phyloP scores from a whole-genome alignment of 2,797 vertebrate species.

The Odontamblyopus lacepedii region DNA sequence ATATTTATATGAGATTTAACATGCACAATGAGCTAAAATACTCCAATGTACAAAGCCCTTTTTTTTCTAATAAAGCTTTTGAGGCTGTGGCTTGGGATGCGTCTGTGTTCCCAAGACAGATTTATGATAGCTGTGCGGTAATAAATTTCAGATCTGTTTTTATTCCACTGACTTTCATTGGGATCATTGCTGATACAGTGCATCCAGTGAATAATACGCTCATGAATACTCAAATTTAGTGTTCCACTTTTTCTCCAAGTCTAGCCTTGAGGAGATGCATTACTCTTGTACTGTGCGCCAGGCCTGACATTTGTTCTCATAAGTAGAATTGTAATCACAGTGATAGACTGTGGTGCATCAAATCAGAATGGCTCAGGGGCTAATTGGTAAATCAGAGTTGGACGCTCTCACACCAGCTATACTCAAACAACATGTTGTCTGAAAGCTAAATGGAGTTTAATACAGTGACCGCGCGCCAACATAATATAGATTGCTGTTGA shows the following conservation, averaged over 20 bases:
- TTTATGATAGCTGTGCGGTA: conserved; percentile 69
- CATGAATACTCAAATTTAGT: conserved; percentile 70
- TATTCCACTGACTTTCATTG: conserved; percentile 71
- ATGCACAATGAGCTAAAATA: conserved; percentile 71
- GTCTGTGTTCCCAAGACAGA: conserved; percentile 66
- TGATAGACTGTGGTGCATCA: conserved; percentile 49
- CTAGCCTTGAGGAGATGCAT: conserved; percentile 44
- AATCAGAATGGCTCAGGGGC: conserved; percentile 49
- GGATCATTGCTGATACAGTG: conserved; percentile 69
- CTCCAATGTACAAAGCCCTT: conserved; percentile 66
- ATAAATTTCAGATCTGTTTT: conserved; percentile 76
- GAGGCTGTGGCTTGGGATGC: conserved; percentile 63
- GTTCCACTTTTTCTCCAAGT: conserved; percentile 42
- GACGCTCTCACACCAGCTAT: conserved; percentile 26
- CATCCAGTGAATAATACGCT: conserved; percentile 60
- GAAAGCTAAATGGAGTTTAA: not conserved
- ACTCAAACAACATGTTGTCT: conserved; percentile 12
- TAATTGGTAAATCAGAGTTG: conserved; percentile 58
- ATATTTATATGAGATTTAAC: conserved; percentile 79
- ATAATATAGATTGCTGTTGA: not conserved
- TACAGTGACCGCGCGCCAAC: not conserved
- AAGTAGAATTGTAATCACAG: conserved; percentile 48
- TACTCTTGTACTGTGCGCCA: conserved; percentile 20
- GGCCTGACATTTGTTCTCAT: conserved; percentile 31
- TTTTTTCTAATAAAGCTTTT: conserved; percentile 75